phyloP scores from a whole-genome alignment of 2,113 vertebrate genomes.

The Antidorcas marsupialis region DNA sequence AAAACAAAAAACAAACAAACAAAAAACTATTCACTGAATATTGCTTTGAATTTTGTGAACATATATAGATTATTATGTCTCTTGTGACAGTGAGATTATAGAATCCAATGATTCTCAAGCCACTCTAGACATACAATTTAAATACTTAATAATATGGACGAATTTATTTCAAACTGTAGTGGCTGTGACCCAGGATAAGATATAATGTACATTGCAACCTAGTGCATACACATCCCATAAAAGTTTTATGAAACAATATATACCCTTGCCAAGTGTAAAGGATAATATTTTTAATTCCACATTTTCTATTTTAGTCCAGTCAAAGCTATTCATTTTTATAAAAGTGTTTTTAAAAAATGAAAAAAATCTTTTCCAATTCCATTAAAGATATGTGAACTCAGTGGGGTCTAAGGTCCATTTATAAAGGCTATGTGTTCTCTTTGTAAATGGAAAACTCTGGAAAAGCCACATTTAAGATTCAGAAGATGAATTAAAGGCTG shows the following conservation, averaged over 20 bases:
- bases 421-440: neutral
- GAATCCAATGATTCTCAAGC: neutral
- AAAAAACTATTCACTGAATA: neutral
- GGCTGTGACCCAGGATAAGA: neutral
- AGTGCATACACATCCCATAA: neutral
- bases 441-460: neutral
- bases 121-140: neutral
- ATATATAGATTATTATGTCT: neutral
- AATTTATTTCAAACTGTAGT: neutral
- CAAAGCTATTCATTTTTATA: neutral
- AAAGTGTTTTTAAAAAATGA: neutral
- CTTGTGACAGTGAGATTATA: neutral
- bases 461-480: neutral
- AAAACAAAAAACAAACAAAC: neutral
- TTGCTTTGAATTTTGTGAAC: neutral
- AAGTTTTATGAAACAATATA: neutral
- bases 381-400: neutral
- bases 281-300: neutral
- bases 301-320: neutral
- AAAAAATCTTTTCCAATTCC: neutral
- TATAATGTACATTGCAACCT: neutral
- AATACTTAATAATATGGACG: neutral
- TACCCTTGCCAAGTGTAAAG: neutral
- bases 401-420: neutral
- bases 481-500: neutral